Conservation (phyloP, 2,113 vertebrate species). For the Pithys albifrons region DNA sequence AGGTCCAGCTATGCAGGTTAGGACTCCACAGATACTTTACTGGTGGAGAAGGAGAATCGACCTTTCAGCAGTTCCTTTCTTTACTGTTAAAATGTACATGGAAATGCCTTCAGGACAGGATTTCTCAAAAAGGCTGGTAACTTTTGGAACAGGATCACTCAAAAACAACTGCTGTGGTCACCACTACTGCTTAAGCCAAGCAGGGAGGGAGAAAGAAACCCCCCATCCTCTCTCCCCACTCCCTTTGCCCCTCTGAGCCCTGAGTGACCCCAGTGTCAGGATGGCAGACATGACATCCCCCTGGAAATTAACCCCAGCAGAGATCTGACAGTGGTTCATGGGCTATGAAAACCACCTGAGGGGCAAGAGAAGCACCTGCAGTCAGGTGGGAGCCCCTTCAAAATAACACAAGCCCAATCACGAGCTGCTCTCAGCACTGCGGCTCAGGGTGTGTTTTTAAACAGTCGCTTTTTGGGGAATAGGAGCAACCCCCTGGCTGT, state of each 20-base stretch:
- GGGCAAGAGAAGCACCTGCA: not conserved
- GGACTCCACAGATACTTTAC: not conserved
- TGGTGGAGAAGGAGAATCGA: not conserved
- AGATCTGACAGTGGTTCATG: accelerated
- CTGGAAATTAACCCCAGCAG: not conserved
- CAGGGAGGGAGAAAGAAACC: not conserved
- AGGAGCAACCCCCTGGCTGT: not conserved
- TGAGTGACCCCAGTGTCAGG: not conserved
- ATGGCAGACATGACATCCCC: not conserved
- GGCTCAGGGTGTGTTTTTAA: not conserved
- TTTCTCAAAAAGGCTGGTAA: not conserved
- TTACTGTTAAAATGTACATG: not conserved
- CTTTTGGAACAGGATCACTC: not conserved
- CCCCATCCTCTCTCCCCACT: accelerated
- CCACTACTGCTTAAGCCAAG: not conserved
- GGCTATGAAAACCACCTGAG: not conserved
- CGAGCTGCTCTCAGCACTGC: accelerated
- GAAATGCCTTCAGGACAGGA: not conserved
- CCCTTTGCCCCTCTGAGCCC: not conserved
- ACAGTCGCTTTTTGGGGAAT: not conserved
- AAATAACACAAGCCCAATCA: not conserved
- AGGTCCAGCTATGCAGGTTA: not conserved
- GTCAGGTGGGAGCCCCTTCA: not conserved
- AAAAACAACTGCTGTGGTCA: not conserved
- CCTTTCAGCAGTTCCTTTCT: not conserved